Base-by-base conservation (phyloP, 2,797 vertebrate species). In the Crenuchus spilurus region DNA sequence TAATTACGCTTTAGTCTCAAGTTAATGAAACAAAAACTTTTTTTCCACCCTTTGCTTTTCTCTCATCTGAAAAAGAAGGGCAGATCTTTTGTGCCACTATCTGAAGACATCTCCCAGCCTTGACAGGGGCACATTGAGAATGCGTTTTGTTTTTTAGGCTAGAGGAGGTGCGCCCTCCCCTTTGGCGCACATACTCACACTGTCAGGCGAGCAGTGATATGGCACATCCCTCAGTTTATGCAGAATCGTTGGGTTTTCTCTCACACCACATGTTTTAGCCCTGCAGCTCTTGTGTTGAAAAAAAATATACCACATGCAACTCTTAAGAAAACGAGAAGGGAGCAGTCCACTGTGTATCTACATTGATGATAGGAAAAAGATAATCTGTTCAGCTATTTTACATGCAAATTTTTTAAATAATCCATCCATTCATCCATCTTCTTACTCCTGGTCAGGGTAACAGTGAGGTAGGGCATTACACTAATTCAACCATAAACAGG, bases 1-100 rank as follows among this genome's bases (percentile, higher is more conserved):
- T 92, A 92, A 93, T 92, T 93, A 90, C 52, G 85, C 90, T 90
- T 92, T 91, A 90, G 87, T 91, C 86, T 88, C 80, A 86, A 92
- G 87, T 91, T 92, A 92, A 93, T 93, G 90, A 92, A 92, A 91
- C 80, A 80, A 91, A 92, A 92, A 90, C 87, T 89, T 91, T 80
- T 88, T 86, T 89, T 87, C 87, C 13, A 33, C 51, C 10, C 49
- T 70, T 48, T 37, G 54, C 22, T 66, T 63, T 70, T 70, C 71
- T 90, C 87, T 90, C 82, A 69, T 84, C 84, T 77, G 63, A 87
- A 87, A 85, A 80, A 85, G 83, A 90, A 86, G 83, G 87, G 88
- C 88, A 87, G 85, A 86, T 91, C 87, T 91, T 92, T 91, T 91
- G 84, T 90, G 72, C 77, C 71, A 76, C 80, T 91, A 89, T 93